Conservation (phyloP, 2,113 vertebrate genomes). For the Cyanistes caeruleus region DNA sequence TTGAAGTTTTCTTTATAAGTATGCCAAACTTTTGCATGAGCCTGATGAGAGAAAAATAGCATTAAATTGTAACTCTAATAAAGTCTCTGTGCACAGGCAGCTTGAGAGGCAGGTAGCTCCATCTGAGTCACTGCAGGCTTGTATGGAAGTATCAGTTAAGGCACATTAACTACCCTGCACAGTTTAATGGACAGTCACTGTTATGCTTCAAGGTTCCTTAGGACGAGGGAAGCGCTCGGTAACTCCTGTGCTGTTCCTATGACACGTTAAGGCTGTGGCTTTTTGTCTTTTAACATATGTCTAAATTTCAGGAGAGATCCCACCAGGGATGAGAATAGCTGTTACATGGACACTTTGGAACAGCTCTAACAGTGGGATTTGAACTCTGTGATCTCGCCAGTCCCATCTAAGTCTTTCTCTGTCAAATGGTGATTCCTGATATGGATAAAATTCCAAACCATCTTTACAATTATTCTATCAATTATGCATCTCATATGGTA, state of each 20-base stretch:
- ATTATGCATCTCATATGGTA: background rate
- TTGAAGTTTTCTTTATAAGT: slow-evolving; percentile 85
- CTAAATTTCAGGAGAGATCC: background rate
- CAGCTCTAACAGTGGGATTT: background rate
- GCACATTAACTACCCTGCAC: background rate
- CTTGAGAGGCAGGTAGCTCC: background rate
- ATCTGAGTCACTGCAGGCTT: background rate
- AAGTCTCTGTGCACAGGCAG: fast-evolving
- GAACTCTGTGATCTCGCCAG: background rate
- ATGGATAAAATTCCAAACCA: background rate
- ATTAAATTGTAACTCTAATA: background rate
- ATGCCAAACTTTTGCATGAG: slow-evolving; percentile 92
- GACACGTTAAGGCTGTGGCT: background rate
- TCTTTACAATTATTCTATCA: background rate
- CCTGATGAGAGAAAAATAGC: slow-evolving; percentile 76
- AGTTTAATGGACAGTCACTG: background rate
- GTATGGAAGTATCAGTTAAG: background rate
- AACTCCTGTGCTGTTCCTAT: background rate
- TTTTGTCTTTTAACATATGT: background rate
- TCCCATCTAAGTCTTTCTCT: background rate
- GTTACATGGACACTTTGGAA: background rate
- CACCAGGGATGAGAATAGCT: background rate
- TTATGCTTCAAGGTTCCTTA: background rate
- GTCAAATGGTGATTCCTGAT: background rate
- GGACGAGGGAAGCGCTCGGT: background rate